These are phyloP conservation scores for Pemphigus obesinymphae DNA, from an alignment of 1,140 invertebrate species.

Conservation along the genomic window DNA sequence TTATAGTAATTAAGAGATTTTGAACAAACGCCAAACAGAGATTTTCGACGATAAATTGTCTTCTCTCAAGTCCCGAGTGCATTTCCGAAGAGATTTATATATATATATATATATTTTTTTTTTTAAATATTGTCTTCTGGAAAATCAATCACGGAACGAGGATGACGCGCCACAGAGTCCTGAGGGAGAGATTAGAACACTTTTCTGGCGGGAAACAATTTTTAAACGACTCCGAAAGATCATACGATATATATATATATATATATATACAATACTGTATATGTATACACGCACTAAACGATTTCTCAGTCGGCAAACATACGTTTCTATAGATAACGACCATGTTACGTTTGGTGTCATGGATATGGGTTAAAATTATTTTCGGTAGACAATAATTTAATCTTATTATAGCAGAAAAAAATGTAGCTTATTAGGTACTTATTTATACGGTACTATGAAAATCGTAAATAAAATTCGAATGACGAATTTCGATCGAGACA, in stretches of 20 bases:
- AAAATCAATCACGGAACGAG: slow-evolving; percentile 25
- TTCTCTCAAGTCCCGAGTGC: neutral
- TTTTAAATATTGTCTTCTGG: neutral
- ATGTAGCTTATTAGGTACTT: no score
- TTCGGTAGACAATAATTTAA: no score
- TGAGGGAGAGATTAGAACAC: neutral
- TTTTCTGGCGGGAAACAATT: neutral
- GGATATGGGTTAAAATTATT: no score
- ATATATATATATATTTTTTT: no score
- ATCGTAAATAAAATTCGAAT: no score
- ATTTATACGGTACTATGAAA: no score
- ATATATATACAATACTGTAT: neutral
- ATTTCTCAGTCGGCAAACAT: no score
- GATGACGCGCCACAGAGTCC: neutral
- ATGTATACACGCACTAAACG: neutral
- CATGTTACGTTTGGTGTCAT: no score
- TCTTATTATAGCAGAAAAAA: no score
- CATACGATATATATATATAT: neutral
- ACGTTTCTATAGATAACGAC: no score
- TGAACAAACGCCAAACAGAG: neutral
- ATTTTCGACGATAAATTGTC: slow-evolving; percentile 11
- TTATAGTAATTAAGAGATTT: neutral
- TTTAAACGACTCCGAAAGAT: neutral
- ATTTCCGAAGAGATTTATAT: neutral
- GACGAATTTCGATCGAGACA: no score